Evolutionary conservation across 2,113 vertebrate species (phyloP).

Genomic region (Sardina pilchardus): DNA sequence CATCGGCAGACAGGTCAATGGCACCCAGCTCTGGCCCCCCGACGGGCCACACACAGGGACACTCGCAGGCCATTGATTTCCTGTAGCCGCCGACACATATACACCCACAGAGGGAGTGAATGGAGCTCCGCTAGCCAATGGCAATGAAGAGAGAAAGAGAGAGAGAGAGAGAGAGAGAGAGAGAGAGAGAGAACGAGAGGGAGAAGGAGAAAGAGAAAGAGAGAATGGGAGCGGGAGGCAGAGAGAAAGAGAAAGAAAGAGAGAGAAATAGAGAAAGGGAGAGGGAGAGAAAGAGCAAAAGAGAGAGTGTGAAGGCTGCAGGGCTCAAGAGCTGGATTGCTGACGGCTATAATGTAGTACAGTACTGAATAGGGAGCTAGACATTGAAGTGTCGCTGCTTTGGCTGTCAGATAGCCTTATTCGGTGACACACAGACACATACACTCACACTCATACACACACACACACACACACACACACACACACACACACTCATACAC

Average conservation of each 20-base stretch:
- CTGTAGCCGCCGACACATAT: background rate
- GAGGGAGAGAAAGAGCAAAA: too few species aligned
- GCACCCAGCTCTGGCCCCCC: background rate
- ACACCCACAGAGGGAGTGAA: background rate
- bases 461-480: constrained; percentile 8
- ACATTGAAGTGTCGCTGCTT: too few species aligned
- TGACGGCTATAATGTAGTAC: too few species aligned
- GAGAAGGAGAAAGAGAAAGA: too few species aligned
- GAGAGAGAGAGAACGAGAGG: background rate
- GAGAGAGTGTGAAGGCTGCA: too few species aligned
- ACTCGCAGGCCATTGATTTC: background rate
- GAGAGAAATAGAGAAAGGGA: too few species aligned
- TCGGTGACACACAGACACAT: background rate
- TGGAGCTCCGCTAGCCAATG: background rate
- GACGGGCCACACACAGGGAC: background rate
- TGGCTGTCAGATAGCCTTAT: background rate
- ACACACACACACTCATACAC: background rate
- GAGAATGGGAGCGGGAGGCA: too few species aligned
- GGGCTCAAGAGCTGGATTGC: too few species aligned
- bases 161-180: background rate
- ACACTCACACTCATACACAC: background rate
- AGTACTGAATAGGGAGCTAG: too few species aligned
- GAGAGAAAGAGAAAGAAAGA: too few species aligned
- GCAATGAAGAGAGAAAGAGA: background rate
- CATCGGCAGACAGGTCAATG: background rate